Conservation (phyloP, 2,888 invertebrate species). For the Oasisia sp. region DNA sequence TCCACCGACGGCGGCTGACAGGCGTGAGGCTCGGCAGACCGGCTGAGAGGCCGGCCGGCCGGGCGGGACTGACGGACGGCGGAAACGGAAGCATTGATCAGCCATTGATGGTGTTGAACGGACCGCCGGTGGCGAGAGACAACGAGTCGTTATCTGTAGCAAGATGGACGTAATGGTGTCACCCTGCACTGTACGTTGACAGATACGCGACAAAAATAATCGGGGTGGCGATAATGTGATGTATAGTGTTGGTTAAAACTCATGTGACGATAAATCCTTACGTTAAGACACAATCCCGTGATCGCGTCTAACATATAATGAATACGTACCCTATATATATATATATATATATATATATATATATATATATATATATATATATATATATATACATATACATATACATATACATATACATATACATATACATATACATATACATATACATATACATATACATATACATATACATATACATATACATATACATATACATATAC, state of each 20-base stretch:
- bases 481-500: no score
- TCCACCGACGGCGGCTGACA: background rate
- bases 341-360: no score
- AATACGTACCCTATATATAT: no score
- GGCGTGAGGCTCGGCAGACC: background rate
- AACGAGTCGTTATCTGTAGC: background rate
- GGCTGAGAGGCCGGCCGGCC: background rate
- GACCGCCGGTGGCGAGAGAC: background rate
- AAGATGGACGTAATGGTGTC: background rate
- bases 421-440: no score
- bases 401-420: background rate
- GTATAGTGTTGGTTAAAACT: no score
- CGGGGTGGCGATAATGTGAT: background rate
- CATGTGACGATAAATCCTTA: no score
- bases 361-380: no score
- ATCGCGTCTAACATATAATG: no score
- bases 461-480: background rate
- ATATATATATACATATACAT: no score
- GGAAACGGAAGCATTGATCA: slow-evolving; percentile 17
- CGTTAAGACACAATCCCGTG: no score
- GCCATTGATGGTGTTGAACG: background rate
- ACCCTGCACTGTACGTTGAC: background rate
- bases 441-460: no score
- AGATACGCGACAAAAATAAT: background rate
- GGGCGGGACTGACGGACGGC: background rate